Evolutionary conservation across 2,888 invertebrate genomes (phyloP).

Genomic region (Dryobota labecula): DNA sequence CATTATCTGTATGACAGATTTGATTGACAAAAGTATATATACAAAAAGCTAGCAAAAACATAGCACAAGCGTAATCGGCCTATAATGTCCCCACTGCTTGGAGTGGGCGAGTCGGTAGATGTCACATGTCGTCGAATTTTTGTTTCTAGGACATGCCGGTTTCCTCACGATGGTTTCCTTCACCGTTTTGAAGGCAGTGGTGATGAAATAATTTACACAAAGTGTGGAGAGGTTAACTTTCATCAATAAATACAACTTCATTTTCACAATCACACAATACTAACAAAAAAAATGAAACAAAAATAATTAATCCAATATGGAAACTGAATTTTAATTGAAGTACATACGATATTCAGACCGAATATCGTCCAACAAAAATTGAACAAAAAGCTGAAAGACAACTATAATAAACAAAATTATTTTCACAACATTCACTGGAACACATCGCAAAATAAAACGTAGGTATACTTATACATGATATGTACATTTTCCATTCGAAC

Average conservation of each 20-base stretch:
- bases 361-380: slow-evolving; percentile 13
- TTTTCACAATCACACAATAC: background rate
- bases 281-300: background rate
- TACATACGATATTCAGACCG: background rate
- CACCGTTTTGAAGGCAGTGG: too few species aligned
- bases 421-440: slow-evolving; percentile 29
- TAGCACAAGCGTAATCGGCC: too few species aligned
- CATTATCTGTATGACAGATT: background rate
- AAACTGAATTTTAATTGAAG: slow-evolving; percentile 24
- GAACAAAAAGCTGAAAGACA: slow-evolving; percentile 22
- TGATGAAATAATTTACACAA: too few species aligned
- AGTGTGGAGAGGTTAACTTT: too few species aligned
- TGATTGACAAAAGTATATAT: too few species aligned
- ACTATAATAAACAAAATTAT: slow-evolving; percentile 22
- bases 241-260: background rate
- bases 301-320: slow-evolving; percentile 3
- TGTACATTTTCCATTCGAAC: slow-evolving; percentile 24
- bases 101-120: background rate
- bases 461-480: background rate
- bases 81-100: too few species aligned
- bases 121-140: background rate
- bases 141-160: background rate
- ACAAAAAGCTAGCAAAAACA: too few species aligned
- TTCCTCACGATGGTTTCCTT: background rate
- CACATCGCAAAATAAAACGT: slow-evolving; percentile 24